Conservation (phyloP, 2,113 vertebrate species). For the Myiozetetes cayanensis region DNA sequence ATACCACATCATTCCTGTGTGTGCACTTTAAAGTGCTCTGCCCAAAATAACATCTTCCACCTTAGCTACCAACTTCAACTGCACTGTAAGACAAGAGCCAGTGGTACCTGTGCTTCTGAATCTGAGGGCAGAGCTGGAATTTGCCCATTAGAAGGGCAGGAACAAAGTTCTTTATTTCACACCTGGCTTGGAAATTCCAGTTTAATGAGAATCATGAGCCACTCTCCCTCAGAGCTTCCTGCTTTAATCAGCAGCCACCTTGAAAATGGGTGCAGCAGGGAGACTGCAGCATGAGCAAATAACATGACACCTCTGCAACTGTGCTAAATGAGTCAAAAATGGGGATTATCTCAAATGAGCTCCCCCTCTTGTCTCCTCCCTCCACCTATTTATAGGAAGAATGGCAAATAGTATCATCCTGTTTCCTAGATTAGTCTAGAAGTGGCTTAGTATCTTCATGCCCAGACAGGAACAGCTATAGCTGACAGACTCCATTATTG, state of each 20-base stretch:
- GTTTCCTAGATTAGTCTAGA: background rate
- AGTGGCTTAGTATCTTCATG: background rate
- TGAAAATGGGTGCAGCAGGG: background rate
- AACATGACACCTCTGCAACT: background rate
- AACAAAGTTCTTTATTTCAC: background rate
- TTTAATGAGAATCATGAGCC: background rate
- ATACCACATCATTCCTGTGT: background rate
- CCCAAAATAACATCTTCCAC: background rate
- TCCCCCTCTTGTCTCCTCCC: background rate
- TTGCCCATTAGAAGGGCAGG: background rate
- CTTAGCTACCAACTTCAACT: background rate
- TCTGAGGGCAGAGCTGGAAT: background rate
- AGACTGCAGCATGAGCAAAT: background rate
- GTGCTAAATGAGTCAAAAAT: background rate
- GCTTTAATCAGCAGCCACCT: background rate
- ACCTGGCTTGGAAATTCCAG: slow-evolving; percentile 15
- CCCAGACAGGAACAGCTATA: background rate
- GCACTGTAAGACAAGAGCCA: accelerated
- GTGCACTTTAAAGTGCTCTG: background rate
- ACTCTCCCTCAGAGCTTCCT: slow-evolving; percentile 1
- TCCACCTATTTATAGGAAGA: background rate
- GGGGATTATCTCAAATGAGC: background rate
- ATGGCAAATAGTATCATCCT: background rate
- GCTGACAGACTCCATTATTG: background rate
- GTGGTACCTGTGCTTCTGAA: background rate